Evolutionary conservation across 1,140 invertebrate species (phyloP).

Genomic region (Octopus sinensis): DNA sequence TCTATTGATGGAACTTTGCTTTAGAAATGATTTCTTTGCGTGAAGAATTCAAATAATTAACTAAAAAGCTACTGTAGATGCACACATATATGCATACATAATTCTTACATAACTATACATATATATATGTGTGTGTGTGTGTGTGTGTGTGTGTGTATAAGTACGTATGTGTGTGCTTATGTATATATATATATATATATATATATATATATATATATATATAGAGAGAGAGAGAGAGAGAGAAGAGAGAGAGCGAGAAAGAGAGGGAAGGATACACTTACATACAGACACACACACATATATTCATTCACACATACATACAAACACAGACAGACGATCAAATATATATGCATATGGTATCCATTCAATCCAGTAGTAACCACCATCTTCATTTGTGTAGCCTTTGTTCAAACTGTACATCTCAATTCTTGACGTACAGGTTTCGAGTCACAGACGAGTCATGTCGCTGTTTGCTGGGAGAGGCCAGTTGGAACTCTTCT

Average conservation of each 20-base stretch:
- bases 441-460: no score
- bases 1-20: no score
- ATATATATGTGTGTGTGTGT: background rate
- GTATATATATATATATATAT: background rate
- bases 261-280: rapidly evolving
- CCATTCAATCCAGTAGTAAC: no score
- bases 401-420: no score
- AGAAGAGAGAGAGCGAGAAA: rapidly evolving
- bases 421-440: no score
- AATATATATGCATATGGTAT: background rate
- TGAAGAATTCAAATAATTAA: no score
- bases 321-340: background rate
- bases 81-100: background rate
- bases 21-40: no score
- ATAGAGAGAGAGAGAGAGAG: background rate
- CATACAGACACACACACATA: background rate
- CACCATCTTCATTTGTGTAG: no score
- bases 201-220: conserved; percentile 5
- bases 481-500: no score
- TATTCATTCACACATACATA: background rate
- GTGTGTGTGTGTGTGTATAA: background rate
- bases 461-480: no score
- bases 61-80: no score
- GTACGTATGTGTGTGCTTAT: background rate
- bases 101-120: background rate